phyloP scores from a whole-genome alignment of 2,888 invertebrate species.

The Scaptomyza cyrtandrae region DNA sequence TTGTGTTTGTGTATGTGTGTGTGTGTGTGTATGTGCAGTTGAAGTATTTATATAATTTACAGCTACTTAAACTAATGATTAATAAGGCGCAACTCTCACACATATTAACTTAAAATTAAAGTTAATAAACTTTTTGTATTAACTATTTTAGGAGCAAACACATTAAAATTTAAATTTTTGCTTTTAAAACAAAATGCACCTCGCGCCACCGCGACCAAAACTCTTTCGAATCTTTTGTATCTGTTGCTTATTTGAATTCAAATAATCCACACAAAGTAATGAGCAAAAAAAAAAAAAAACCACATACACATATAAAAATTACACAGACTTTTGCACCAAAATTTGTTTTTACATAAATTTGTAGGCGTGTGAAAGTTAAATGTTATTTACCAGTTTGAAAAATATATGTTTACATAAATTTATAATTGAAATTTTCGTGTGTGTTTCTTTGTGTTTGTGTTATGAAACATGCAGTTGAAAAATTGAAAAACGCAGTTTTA shows the following conservation, averaged over 20 bases:
- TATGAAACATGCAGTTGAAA: conserved; percentile 47
- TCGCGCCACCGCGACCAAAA: conserved; percentile 56
- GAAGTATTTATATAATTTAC: conserved; percentile 39
- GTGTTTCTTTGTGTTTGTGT: conserved; percentile 13
- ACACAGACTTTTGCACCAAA: conserved; percentile 57
- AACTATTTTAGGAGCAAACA: conserved; percentile 34
- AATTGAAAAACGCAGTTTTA: conserved; percentile 73
- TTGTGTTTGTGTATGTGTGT: neutral
- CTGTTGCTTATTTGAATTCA: conserved; percentile 6
- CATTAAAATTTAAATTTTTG: conserved; percentile 36
- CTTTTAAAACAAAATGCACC: conserved; percentile 38
- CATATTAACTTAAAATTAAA: conserved; percentile 41
- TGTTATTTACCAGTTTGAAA: conserved; percentile 71
- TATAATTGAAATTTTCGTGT: conserved; percentile 8
- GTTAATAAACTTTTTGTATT: conserved; percentile 35
- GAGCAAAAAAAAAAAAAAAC: conserved; percentile 21
- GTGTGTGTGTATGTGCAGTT: neutral
- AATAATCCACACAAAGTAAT: conserved; percentile 33
- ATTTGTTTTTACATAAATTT: conserved; percentile 49
- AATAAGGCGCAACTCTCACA: conserved; percentile 53
- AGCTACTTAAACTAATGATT: conserved; percentile 54
- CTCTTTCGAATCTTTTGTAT: neutral
- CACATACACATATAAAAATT: too few relatives aligned
- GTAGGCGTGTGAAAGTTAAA: conserved; percentile 47
- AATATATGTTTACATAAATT: conserved; percentile 22